Base-by-base conservation (phyloP, 37 sponge, comb jelly and placozoan genomes). In the Haliclona indistincta region DNA sequence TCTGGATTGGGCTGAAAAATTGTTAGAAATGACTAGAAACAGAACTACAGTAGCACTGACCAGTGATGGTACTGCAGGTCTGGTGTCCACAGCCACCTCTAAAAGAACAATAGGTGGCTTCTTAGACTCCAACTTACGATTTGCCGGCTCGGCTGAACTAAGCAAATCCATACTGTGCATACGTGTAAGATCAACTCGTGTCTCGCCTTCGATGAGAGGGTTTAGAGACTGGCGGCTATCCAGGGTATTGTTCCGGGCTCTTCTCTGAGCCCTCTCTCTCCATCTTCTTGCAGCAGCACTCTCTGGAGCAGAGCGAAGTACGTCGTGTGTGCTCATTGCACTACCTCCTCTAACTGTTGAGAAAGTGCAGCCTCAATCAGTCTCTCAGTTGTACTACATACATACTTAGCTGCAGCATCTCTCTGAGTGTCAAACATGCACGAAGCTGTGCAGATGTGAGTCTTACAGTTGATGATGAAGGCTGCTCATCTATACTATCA, bases 401-500 rank as follows among this genome's bases (percentile, higher is more conserved):
- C 88, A 40, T 37, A 91, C 92, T 64, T 11, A 91, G 32, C 4
- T 71, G 56, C 22, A 91, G 56, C 92, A 91, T 91, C 25, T 86
- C 79, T 45, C 68, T 43, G 3, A 91, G 87, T 40, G 87, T 73
- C 44, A 80, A 45, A 26, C 5, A 33, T 0, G 71, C 25, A 45
- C 70, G 65, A 4, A 80, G 60, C 20, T 61, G 47, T n/a, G 81
- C 43, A 47, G 54, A 43, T n/a, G 73, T 70, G 47, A 82, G 38
- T 2, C 20, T 33, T 22, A 20, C 6, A 29, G 34, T n/a, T 58
- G 10, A 15, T n/a, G n/a, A n/a, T n/a, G n/a, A n/a, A n/a, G n/a
- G n/a, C 15, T 47, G 13, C 15, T 47, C 15, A 11, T 2, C 1
- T 47, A 45, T 37, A 25, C 23, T 3, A 35, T 71, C 54, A 13